A percentile compares a stretch with the other conserved stretches of the same genome.
Conservation (phyloP, 2,888 invertebrate species). For the Cacoxenus indagator region DNA sequence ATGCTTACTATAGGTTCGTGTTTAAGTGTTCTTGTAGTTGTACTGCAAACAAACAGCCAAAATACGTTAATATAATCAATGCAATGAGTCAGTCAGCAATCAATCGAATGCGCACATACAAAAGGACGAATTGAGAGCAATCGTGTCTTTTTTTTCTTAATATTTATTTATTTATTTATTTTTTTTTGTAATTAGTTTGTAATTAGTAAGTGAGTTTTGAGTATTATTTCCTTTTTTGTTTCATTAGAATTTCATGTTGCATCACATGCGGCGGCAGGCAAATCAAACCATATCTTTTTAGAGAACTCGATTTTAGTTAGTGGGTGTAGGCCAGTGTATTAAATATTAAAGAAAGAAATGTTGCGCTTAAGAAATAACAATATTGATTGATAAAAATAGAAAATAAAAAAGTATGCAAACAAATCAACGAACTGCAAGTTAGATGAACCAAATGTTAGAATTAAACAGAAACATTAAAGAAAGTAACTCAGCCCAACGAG, state of each 20-base stretch:
- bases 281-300: neutral
- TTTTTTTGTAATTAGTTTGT: neutral
- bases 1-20: conserved; percentile 18
- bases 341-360: neutral
- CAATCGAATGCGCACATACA: conserved; percentile 4
- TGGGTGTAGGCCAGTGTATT: neutral
- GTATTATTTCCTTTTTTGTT: neutral
- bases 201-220: neutral
- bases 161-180: neutral
- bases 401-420: neutral
- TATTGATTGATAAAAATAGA: neutral
- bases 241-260: neutral
- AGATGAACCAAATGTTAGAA: neutral
- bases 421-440: neutral
- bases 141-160: neutral
- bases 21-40: conserved; percentile 18
- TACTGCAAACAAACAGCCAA: conserved; percentile 23
- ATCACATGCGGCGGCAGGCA: conserved; percentile 15
- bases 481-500: conserved; percentile 4
- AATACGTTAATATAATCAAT: conserved; percentile 12
- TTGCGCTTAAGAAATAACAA: neutral
- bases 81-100: too few relatives aligned
- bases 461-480: neutral
- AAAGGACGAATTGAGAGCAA: conserved; percentile 1
- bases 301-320: conserved; percentile 6